Evolutionary conservation across 2,113 vertebrate genomes (phyloP), one percentile per base, ranked within the genome.

Genomic region (Corythornis vintsioides): DNA sequence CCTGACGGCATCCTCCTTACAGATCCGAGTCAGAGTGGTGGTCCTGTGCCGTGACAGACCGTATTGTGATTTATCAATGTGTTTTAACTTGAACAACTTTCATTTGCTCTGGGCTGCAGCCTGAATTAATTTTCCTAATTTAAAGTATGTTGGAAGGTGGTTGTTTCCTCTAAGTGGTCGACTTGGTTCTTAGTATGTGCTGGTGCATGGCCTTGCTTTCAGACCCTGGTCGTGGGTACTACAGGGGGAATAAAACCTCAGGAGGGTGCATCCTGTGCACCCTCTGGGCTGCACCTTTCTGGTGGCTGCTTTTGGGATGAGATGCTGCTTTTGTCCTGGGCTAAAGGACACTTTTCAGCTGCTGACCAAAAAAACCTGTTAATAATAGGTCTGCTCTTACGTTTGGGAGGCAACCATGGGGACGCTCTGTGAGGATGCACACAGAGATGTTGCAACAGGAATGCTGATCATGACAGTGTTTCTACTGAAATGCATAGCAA

Each of bases 1-100:
- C 12, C 61, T 4, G 1, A 28, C 33, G 0, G 57, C 7, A 2
- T 11, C 57, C 40, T 60, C 26, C 55, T 10, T 1, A 35, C 24
- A 14, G 33, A 1, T 3, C 9, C 31, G 57, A 22, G 1, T 21
- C 12, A 2, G 55, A 6, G 0, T 6, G 2, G 7, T 29, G 50
- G 35, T n/a, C 31, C 17, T 9, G 21, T 15, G 11, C 43, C 21
- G 1, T 2, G 6, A 14, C 9, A 18, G 42, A 8, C 31, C 4
- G 0, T 3, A 7, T 4, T 28, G 11, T 20, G 15, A 9, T 52
- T 61, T 11, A 3, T 19, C 63, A 65, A 35, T 2, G 16, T 47
- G 17, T 66, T 0, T 2, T 45, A 29, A 40, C 43, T 28, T 47
- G 17, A 12, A 8, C 0, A 0, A 10, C 29, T 67, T 56, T 11